Evolutionary conservation across 2,113 vertebrate species (phyloP).

Genomic region (Cichladusa arquata): DNA sequence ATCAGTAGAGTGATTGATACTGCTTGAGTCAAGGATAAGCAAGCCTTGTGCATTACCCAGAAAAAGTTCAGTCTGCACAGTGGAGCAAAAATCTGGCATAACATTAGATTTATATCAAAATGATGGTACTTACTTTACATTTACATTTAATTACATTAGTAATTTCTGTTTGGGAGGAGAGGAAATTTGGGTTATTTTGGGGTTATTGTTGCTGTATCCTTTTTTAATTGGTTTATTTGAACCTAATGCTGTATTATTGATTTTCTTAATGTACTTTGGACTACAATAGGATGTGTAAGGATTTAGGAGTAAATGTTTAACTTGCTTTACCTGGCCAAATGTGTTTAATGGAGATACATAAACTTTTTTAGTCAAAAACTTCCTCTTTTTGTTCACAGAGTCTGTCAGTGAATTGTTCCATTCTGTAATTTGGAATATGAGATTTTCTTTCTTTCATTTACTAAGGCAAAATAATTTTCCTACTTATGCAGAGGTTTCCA

Average conservation of each 20-base stretch:
- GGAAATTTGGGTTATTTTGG: neutral
- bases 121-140: neutral
- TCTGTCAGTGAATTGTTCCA: neutral
- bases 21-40: neutral
- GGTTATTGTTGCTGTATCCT: neutral
- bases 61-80: neutral
- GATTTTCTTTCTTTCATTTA: neutral
- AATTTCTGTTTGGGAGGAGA: neutral
- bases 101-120: neutral
- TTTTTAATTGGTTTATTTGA: neutral
- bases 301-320: slow-evolving; percentile 6
- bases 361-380: neutral
- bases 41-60: neutral
- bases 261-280: neutral
- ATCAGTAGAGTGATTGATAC: neutral
- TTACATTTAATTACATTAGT: neutral
- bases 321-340: neutral
- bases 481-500: neutral
- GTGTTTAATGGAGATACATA: neutral
- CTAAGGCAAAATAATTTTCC: neutral
- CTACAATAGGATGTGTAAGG: neutral
- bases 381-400: neutral
- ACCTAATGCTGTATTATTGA: neutral
- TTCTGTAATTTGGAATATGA: neutral
- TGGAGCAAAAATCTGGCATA: neutral